These are phyloP conservation scores for Ectemnius lituratus DNA, from an alignment of 2,888 invertebrate species.

Conservation along the genomic window DNA sequence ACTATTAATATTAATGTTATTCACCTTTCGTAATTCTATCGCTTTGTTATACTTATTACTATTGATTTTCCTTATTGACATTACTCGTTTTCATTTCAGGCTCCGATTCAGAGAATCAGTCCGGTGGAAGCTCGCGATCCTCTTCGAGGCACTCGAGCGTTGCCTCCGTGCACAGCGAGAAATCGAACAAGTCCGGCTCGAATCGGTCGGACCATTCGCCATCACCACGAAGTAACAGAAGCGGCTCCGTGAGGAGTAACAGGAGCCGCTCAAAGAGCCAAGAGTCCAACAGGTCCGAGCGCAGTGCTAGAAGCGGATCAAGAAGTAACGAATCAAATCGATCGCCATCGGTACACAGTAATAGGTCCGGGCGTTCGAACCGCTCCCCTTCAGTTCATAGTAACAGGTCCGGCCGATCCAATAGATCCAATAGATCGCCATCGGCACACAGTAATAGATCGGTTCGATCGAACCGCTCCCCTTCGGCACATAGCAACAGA, in stretches of 20 bases:
- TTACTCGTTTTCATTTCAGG: constrained; percentile 58
- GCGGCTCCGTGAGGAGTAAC: constrained; percentile 64
- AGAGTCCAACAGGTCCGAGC: too few species aligned
- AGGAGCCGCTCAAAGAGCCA: constrained; percentile 54
- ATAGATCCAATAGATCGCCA: neutral
- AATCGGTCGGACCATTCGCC: constrained; percentile 33
- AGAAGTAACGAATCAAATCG: neutral
- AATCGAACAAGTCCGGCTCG: constrained; percentile 50
- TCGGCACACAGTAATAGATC: neutral
- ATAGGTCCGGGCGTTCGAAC: neutral
- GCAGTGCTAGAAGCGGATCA: too few species aligned
- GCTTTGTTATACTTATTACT: too few species aligned
- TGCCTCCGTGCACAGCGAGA: constrained; percentile 65
- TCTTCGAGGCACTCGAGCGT: constrained; percentile 70
- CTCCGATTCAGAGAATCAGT: constrained; percentile 79
- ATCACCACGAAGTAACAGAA: neutral
- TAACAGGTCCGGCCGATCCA: neutral
- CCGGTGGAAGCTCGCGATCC: constrained; percentile 74
- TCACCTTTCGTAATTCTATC: too few species aligned
- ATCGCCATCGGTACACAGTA: neutral
- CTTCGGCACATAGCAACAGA: neutral
- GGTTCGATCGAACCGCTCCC: neutral
- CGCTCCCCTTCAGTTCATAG: neutral
- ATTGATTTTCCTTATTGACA: too few species aligned
- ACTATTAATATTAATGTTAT: too few species aligned